Evolutionary conservation across 2,113 vertebrate genomes (phyloP).

Genomic region (Sebastes fasciatus): DNA sequence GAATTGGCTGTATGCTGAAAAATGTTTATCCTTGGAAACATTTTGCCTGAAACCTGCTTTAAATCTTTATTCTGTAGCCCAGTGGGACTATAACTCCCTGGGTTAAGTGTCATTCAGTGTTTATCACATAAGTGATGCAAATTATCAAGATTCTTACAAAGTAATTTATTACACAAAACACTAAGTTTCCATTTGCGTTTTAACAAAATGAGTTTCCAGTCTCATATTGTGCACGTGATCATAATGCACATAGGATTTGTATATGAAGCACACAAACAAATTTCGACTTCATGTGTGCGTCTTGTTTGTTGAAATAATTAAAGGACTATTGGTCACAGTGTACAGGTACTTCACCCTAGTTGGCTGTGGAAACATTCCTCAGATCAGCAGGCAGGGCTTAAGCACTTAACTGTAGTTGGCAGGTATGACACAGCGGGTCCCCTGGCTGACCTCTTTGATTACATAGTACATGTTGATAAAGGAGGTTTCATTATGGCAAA

Average conservation of each 20-base stretch:
- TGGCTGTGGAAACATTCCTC: constrained; percentile 79
- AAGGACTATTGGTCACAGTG: constrained; percentile 78
- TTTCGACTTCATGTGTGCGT: constrained; percentile 71
- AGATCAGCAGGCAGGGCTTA: constrained; percentile 75
- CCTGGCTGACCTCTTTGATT: constrained; percentile 69
- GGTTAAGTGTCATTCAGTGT: neutral
- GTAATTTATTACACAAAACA: constrained; percentile 87
- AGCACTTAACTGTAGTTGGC: constrained; percentile 79
- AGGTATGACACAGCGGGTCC: constrained; percentile 64
- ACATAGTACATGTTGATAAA: constrained; percentile 69
- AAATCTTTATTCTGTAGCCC: constrained; percentile 1
- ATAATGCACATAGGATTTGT: constrained; percentile 68
- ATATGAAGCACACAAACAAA: constrained; percentile 68
- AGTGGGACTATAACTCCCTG: neutral
- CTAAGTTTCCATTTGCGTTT: constrained; percentile 79
- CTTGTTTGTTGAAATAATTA: constrained; percentile 65
- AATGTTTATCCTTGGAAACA: neutral
- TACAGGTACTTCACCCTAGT: constrained; percentile 71
- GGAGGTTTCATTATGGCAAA: constrained; percentile 78
- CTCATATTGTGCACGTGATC: constrained; percentile 70
- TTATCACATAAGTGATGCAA: constrained; percentile 49
- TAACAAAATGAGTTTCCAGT: constrained; percentile 83
- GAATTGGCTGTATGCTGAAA: neutral
- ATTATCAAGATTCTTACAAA: constrained; percentile 80
- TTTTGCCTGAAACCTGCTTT: neutral